Conservation (phyloP, 2,113 vertebrate species). For the Lophotis ruficrista region DNA sequence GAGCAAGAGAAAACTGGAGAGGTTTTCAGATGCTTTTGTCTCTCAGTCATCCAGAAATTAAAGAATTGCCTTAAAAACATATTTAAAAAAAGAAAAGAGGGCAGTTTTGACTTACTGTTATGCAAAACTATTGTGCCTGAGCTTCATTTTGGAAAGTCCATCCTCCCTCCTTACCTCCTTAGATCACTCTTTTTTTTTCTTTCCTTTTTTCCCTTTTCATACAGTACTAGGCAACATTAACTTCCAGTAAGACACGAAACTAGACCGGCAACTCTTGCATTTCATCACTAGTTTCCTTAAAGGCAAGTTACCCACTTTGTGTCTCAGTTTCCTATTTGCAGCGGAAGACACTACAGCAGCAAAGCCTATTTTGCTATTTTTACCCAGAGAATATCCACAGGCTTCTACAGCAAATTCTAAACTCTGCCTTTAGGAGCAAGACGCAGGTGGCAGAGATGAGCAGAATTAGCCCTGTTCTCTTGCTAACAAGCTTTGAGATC, state of each 20-base stretch:
- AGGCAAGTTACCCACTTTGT: neutral
- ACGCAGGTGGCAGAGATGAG: conserved; percentile 9
- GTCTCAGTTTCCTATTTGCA: conserved; percentile 7
- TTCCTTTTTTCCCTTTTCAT: neutral
- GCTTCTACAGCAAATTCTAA: neutral
- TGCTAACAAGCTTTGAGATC: conserved; percentile 31
- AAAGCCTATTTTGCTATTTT: neutral
- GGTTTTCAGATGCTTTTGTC: conserved; percentile 43
- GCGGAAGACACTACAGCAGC: neutral
- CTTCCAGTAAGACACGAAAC: neutral
- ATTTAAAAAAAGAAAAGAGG: neutral
- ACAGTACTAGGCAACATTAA: neutral
- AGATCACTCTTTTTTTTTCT: neutral
- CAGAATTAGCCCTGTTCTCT: conserved; percentile 36
- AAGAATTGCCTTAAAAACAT: conserved; percentile 21
- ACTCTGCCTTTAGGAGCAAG: neutral
- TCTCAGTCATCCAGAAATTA: conserved; percentile 36
- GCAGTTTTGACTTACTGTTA: neutral
- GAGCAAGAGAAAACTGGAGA: conserved; percentile 21
- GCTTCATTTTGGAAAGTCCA: neutral
- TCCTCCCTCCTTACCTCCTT: neutral
- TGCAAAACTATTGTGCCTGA: neutral
- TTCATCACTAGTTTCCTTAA: neutral
- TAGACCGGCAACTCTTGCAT: neutral
- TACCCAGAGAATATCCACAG: neutral